Conservation (phyloP, 2,113 vertebrate species). For the Sebastes fasciatus region DNA sequence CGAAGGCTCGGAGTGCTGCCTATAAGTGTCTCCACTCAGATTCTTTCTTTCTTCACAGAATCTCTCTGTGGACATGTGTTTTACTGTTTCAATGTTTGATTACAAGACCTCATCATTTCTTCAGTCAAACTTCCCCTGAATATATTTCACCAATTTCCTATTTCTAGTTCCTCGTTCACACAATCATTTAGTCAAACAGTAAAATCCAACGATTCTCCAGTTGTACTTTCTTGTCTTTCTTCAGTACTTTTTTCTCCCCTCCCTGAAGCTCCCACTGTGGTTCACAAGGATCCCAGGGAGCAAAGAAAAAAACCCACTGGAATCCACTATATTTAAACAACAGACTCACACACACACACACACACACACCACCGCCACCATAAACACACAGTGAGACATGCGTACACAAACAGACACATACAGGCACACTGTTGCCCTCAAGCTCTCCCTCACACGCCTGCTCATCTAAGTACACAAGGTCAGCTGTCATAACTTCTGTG, state of each 20-base stretch:
- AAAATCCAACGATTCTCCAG: not conserved
- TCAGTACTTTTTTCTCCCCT: conserved; percentile 22
- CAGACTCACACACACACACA: conserved; percentile 31
- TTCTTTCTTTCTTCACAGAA: not conserved
- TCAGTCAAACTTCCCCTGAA: not conserved
- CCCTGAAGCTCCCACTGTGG: conserved; percentile 60
- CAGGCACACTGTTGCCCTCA: conserved; percentile 46
- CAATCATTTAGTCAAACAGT: not conserved
- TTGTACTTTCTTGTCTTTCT: conserved; percentile 10
- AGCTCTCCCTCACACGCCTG: conserved; percentile 37
- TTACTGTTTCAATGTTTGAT: not conserved
- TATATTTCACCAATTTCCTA: conserved; percentile 10
- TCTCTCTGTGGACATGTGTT: not conserved
- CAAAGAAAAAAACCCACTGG: conserved; percentile 69
- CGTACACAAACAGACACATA: conserved; percentile 26
- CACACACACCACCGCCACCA: conserved; percentile 9
- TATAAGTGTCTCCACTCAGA: not conserved
- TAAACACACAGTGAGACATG: conserved; percentile 11
- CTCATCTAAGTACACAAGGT: conserved; percentile 53
- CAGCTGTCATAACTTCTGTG: conserved; percentile 43
- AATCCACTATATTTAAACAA: conserved; percentile 81
- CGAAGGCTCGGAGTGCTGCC: not conserved
- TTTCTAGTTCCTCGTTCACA: not conserved
- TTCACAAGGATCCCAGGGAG: conserved; percentile 76
- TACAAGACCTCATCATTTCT: not conserved